phyloP scores from a whole-genome alignment of 2,113 vertebrate genomes.

The Macheiramphus alcinus region DNA sequence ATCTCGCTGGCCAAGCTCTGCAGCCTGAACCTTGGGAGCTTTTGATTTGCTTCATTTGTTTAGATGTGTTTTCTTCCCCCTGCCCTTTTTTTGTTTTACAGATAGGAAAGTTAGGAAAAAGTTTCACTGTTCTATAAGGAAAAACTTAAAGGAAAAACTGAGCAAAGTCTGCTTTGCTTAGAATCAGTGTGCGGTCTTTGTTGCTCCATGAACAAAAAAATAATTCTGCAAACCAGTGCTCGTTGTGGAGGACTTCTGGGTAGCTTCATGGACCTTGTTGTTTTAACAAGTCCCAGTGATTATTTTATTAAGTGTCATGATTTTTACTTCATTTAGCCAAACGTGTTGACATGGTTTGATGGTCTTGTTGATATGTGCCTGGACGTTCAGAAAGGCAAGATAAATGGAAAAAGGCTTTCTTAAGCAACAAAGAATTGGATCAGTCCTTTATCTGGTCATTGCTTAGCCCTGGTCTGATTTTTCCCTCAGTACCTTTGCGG shows the following conservation, averaged over 20 bases:
- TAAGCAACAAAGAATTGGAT: neutral
- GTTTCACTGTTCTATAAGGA: neutral
- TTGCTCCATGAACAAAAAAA: neutral
- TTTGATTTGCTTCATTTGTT: neutral
- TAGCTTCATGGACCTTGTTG: neutral
- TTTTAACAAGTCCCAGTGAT: neutral
- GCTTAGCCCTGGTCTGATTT: neutral
- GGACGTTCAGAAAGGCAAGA: neutral
- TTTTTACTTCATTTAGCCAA: neutral
- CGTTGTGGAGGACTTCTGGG: neutral
- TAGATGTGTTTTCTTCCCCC: neutral
- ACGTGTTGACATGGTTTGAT: neutral
- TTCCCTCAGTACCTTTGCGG: neutral
- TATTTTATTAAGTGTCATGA: neutral
- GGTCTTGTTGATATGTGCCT: neutral
- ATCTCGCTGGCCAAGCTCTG: neutral
- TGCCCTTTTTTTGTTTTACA: neutral
- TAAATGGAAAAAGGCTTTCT: neutral
- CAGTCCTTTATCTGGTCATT: neutral
- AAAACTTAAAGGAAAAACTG: neutral
- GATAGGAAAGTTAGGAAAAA: neutral
- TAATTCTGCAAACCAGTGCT: neutral
- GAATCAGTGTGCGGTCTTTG: neutral
- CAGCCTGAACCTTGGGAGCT: neutral
- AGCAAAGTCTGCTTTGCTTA: neutral